phyloP scores from a whole-genome alignment of 2,888 invertebrate genomes.

The Brachyopa scutellaris region DNA sequence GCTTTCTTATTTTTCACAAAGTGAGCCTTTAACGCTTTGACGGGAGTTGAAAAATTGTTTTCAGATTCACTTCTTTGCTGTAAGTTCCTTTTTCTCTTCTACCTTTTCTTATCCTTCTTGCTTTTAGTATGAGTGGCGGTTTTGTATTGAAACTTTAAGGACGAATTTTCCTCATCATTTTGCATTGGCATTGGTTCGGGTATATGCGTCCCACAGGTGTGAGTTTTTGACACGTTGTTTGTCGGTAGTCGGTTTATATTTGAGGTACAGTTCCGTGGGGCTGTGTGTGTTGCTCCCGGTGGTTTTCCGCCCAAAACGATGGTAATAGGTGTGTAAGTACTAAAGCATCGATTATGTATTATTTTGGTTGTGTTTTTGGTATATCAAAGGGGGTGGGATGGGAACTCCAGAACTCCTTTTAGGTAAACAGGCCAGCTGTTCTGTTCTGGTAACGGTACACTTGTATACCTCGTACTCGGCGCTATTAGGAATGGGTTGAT shows the following conservation, averaged over 20 bases:
- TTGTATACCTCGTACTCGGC: too few species aligned
- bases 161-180: too few species aligned
- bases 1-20: background rate
- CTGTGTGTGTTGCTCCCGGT: background rate
- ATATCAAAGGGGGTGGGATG: too few species aligned
- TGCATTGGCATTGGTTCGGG: background rate
- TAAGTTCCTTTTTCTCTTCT: background rate
- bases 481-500: background rate
- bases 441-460: too few species aligned
- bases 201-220: conserved; percentile 42
- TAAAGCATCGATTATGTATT: conserved; percentile 37
- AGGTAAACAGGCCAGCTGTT: conserved; percentile 11
- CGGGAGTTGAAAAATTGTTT: conserved; percentile 34
- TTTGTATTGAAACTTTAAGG: too few species aligned
- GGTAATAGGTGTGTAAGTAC: conserved; percentile 13
- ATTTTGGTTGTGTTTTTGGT: conserved; percentile 5
- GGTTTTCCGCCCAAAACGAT: background rate
- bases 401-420: background rate
- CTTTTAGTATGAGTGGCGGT: too few species aligned
- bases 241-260: background rate
- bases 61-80: background rate
- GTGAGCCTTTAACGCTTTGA: conserved; percentile 39
- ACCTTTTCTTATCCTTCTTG: too few species aligned
- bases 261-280: too few species aligned
- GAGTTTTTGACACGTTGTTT: conserved; percentile 36